phyloP scores from a whole-genome alignment of 2,888 invertebrate genomes.

The Plagodis pulveraria region DNA sequence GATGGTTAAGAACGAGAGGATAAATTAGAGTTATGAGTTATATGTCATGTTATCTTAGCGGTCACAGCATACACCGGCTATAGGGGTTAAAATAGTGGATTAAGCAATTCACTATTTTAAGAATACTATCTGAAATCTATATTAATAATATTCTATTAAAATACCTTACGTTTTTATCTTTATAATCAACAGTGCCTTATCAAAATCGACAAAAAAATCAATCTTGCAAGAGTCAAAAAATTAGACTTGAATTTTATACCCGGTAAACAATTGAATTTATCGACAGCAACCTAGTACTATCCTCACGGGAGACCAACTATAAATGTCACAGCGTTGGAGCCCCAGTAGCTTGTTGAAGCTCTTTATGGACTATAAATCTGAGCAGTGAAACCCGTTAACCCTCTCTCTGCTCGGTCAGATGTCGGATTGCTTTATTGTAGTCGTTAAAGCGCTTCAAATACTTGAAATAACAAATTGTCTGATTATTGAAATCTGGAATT shows the following conservation, averaged over 20 bases:
- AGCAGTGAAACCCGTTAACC: conserved; percentile 55
- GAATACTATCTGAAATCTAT: too few relatives aligned
- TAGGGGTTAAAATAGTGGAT: too few relatives aligned
- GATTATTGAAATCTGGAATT: background rate
- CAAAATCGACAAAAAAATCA: too few relatives aligned
- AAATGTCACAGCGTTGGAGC: conserved; percentile 61
- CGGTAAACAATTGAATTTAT: conserved; percentile 28
- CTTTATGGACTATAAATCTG: conserved; percentile 74
- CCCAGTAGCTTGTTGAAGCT: conserved; percentile 68
- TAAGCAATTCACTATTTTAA: too few relatives aligned
- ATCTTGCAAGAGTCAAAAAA: too few relatives aligned
- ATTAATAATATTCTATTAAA: too few relatives aligned
- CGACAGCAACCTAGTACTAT: conserved; percentile 49
- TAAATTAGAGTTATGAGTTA: too few relatives aligned
- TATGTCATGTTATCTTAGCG: too few relatives aligned
- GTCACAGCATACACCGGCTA: too few relatives aligned
- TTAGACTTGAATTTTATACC: background rate
- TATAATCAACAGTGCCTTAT: too few relatives aligned
- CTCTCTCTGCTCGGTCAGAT: conserved; percentile 58
- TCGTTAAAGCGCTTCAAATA: conserved; percentile 47
- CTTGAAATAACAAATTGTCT: conserved; percentile 20
- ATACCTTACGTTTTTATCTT: too few relatives aligned
- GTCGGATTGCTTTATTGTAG: conserved; percentile 56
- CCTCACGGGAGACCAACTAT: conserved; percentile 56
- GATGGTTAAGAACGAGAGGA: too few relatives aligned